phyloP scores from a whole-genome alignment of 2,113 vertebrate species.

The Sitta europaea region DNA sequence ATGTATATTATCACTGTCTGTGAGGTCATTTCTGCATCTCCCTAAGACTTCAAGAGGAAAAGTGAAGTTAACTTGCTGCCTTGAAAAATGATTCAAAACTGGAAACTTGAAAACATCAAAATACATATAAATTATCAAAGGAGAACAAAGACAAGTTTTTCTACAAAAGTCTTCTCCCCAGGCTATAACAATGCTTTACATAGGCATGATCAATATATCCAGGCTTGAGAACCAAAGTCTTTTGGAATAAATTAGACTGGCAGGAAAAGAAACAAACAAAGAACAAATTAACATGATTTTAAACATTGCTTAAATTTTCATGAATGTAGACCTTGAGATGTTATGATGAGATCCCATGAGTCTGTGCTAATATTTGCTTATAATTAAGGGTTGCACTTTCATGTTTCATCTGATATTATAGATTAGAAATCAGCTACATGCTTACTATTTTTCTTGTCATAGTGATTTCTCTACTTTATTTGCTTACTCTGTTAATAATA shows the following conservation, averaged over 20 bases:
- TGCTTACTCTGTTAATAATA: constrained; percentile 53
- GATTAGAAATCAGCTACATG: constrained; percentile 68
- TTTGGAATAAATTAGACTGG: constrained; percentile 81
- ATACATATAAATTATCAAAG: constrained; percentile 76
- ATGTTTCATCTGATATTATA: constrained; percentile 76
- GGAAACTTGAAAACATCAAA: constrained; percentile 71
- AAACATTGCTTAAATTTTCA: constrained; percentile 84
- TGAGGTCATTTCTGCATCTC: constrained; percentile 41
- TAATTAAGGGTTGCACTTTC: constrained; percentile 81
- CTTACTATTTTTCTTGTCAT: constrained; percentile 60
- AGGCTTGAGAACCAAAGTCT: constrained; percentile 77
- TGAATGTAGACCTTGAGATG: constrained; percentile 81
- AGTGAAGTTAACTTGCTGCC: constrained; percentile 38
- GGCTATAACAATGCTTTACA: constrained; percentile 75
- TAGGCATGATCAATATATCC: constrained; percentile 74
- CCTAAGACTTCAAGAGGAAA: constrained; percentile 43
- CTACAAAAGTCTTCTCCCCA: constrained; percentile 75
- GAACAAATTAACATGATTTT: constrained; percentile 84
- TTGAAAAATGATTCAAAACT: constrained; percentile 68
- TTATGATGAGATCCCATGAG: constrained; percentile 82
- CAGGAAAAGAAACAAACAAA: constrained; percentile 81
- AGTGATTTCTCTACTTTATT: constrained; percentile 34
- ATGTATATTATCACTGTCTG: background rate
- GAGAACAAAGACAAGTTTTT: constrained; percentile 79
- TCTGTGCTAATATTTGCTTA: constrained; percentile 77